Base-by-base conservation (phyloP, 2,113 vertebrate genomes). In the Alethe castanea region DNA sequence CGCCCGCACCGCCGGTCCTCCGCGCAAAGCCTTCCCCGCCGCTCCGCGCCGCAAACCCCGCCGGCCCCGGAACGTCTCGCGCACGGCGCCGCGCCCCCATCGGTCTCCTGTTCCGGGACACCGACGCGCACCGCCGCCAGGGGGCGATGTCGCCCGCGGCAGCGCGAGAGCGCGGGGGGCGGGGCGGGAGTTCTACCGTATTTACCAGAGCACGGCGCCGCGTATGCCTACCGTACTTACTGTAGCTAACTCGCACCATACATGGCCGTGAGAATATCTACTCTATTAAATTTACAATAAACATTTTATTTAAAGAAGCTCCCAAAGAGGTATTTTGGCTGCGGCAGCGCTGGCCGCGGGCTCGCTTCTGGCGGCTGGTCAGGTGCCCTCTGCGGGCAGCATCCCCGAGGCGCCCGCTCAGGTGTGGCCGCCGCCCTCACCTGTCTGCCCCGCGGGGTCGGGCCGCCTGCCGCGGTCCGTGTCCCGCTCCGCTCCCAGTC, bases 241-340 rank as follows among this genome's bases (percentile, higher is more conserved):
- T 19, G 33, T 4, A 36, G 33, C 12, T 60, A 54, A 14, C 19
- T 31, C 74, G 59, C 48, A 4, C 0, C 0, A 0, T 0, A 0
- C 1, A 0, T 0, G 7, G 5, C 45, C 4, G 2, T 0, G 14
- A 16, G 8, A 10, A 0, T 9, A 5, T 18, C 44, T 25, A 14
- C 19, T 11, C 2, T 2, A 7, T 62, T 11, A 17, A 36, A 45
- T 11, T 26, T 11, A 17, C 14, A 20, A 26, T 23, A 33, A 84
- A 38, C 4, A 28, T 14, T 45, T 54, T 22, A 33, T 54, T 73
- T 11, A 12, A 4, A 35, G 17, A 35, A 23, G 13, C 25, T 54
- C 29, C 14, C 57, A 18, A 12, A 33, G 4, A 12, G 31, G 14
- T 7, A 7, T 70, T 56, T n/a, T 28, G 28, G 23, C 45, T 31